Evolutionary conservation across 2,888 invertebrate genomes (phyloP).

Genomic region (Heliconius ethilla): DNA sequence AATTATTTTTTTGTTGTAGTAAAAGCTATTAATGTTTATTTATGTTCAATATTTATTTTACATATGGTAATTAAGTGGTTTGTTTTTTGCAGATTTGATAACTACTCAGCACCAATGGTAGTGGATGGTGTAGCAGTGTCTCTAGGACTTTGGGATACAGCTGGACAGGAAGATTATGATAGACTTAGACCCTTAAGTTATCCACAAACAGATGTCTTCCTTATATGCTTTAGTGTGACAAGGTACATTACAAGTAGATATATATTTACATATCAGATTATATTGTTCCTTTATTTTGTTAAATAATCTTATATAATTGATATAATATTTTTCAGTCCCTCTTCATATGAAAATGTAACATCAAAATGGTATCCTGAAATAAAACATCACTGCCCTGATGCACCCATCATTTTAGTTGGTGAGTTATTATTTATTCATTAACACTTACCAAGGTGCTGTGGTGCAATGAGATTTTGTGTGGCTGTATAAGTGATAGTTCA

Average conservation of each 20-base stretch:
- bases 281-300: background rate
- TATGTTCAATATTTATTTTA: background rate
- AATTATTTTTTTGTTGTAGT: background rate
- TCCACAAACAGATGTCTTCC: constrained; percentile 99
- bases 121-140: constrained; percentile 99
- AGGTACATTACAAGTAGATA: constrained; percentile 59
- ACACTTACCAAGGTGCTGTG: background rate
- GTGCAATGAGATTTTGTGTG: background rate
- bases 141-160: constrained; percentile 98
- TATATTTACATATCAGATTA: constrained; percentile 37
- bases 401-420: constrained; percentile 99
- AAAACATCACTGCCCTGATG: constrained; percentile 99
- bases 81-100: constrained; percentile 88
- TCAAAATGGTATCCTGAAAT: constrained; percentile 99
- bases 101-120: constrained; percentile 99
- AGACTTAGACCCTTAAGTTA: constrained; percentile 97
- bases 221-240: constrained; percentile 99
- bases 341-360: constrained; percentile 99
- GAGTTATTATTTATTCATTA: constrained; percentile 59
- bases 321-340: constrained; percentile 86
- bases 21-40: background rate
- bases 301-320: constrained; percentile 15
- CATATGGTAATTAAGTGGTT: background rate
- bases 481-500: background rate
- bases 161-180: constrained; percentile 98